Conservation (phyloP, 2,797 vertebrate species). For the Rhinichthys osculus region DNA sequence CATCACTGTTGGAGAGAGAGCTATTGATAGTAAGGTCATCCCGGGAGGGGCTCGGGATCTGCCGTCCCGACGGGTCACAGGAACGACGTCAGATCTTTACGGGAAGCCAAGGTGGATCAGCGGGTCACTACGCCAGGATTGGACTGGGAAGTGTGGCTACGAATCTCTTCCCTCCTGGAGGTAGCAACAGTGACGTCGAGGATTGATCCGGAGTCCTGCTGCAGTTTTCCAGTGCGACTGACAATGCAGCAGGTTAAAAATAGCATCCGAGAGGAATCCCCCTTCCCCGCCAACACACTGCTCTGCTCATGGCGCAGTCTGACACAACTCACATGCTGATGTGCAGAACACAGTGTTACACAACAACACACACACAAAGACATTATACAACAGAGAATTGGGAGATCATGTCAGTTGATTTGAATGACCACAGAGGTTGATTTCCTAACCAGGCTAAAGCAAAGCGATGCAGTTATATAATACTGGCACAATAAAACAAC, state of each 20-base stretch:
- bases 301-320: constrained; percentile 73
- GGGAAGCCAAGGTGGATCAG: constrained; percentile 48
- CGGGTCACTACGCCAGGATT: constrained; percentile 58
- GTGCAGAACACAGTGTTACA: constrained; percentile 30
- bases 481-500: not conserved
- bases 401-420: constrained; percentile 21
- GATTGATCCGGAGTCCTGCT: constrained; percentile 73
- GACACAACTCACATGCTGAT: constrained; percentile 59
- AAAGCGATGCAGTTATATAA: not conserved
- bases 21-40: constrained; percentile 60
- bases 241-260: constrained; percentile 71
- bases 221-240: constrained; percentile 66
- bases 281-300: constrained; percentile 62
- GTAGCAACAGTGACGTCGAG: constrained; percentile 68
- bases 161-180: constrained; percentile 53
- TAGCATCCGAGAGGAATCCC: constrained; percentile 79
- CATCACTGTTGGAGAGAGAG: constrained; percentile 15
- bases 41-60: constrained; percentile 32
- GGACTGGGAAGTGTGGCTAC: constrained; percentile 36
- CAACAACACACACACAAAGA: constrained; percentile 6
- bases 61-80: not conserved
- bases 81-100: constrained; percentile 42
- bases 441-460: not conserved
- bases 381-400: constrained; percentile 31
- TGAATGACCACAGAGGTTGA: not conserved